Evolutionary conservation across 2,888 invertebrate genomes (phyloP), one percentile per base, ranked within the genome.

Genomic region (Masnerella sp.): DNA sequence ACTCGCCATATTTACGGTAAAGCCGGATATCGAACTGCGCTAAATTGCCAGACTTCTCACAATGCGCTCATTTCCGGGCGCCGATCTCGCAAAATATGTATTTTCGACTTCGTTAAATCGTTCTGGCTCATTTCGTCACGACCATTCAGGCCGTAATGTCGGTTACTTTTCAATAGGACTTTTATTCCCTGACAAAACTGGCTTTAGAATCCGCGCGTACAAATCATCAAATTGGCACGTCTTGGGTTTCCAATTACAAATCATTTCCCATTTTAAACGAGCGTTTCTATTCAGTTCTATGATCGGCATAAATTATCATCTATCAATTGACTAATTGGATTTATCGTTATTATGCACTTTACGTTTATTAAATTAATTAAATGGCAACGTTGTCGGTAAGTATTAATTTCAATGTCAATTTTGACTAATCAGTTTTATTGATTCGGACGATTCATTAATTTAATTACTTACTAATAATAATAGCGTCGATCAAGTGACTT

Each of bases 41-140:
- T 28, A 36, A 56, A 54, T 52, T 32, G 52, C 64, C 51, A 43
- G 51, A 43, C 69, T 62, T 69, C 40, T 7, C 65, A 61, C 49
- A 67, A 70, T 61, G 42, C 56, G 49, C 69, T 32, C 12, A 54
- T 42, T 51, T 43, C 30, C 14, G 45, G 28, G 34, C 42, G 45
- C 11, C 42, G 52, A 64, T 58, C 22, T 7, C 47, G 25, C 30
- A 47, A 54, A 42, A 56, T 36, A 47, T 43, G 65, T 54, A 70
- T 64, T 67, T 74, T 74, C 59, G 51, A 67, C 43, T 62, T 70
- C 70, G 58, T 74, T 74, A 67, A 73, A 71, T 47, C 52, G 59
- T 65, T 71, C 45, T 18, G 36, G 34, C 18, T 59, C 58, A 43
- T 59, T 68, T 68, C 42, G 22, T 30, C 47, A 5, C 34, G 22